Percentiles rank a stretch among this genome's conserved stretches.
Evolutionary conservation across 64 coral and sea anemone genomes (phyloP).

Genomic region (Cladopsammia gracilis): DNA sequence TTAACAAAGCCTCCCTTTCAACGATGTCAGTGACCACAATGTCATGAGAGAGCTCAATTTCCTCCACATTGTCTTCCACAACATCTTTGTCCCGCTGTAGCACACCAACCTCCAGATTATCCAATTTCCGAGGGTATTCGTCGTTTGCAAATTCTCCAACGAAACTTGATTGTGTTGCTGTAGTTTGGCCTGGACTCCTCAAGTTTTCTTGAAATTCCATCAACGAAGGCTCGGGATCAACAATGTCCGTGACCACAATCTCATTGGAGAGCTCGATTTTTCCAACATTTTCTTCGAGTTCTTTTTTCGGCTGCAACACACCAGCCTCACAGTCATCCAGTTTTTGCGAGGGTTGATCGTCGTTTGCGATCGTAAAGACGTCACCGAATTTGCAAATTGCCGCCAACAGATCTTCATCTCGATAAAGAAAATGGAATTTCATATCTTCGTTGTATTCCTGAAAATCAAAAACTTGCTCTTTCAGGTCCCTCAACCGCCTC

Average conservation of each 20-base stretch:
- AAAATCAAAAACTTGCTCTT: not conserved
- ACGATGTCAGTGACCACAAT: not conserved
- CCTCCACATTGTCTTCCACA: no score
- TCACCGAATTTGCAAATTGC: slow-evolving; percentile 17
- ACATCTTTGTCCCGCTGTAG: no score
- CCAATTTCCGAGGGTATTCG: no score
- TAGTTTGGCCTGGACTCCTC: no score
- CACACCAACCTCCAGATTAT: no score
- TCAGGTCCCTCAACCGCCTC: not conserved
- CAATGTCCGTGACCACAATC: no score
- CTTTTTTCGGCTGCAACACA: not conserved
- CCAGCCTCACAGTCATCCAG: not conserved
- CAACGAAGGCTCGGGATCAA: no score
- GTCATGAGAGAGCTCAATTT: no score
- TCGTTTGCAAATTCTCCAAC: no score
- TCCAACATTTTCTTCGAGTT: not conserved
- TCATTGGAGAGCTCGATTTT: no score
- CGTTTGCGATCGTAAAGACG: not conserved
- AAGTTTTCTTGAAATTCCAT: no score
- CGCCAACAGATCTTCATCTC: not conserved
- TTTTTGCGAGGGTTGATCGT: not conserved
- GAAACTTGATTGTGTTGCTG: no score
- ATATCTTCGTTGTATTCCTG: slow-evolving; percentile 23
- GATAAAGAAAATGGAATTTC: slow-evolving; percentile 11
- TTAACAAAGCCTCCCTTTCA: not conserved